Base-by-base conservation (phyloP, 2,113 vertebrate species). In the Haplochromis burtoni region DNA sequence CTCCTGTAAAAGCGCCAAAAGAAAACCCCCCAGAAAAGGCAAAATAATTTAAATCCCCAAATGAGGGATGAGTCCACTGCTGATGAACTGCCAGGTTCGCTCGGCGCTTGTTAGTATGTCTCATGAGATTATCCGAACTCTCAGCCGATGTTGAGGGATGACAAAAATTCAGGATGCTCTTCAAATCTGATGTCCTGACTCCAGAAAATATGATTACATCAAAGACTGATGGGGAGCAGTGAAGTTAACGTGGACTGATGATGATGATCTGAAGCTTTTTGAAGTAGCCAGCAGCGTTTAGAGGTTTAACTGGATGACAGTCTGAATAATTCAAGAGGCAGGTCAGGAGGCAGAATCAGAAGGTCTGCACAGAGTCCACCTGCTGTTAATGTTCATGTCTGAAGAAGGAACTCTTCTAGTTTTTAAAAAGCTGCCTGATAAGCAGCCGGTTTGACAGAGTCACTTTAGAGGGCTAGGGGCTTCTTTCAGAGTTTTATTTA, bases 91-190 rank as follows among this genome's bases (percentile, higher is more conserved):
- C 45, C 61, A 16, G 83, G 45, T 49, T 26, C 1, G 1, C 81
- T 81, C 42, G 5, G 68, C 6, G 12, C 83, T 88, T 35, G 12
- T 92, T 86, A 84, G 35, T 63, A 78, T 33, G 21, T 49, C 80
- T 49, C 73, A 92, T 91, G 40, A 89, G 85, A 93, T 93, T 90
- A 92, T 83, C 42, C 24, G 9, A 89, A 87, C 68, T 84, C 29
- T 35, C 2, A 19, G 55, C 80, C 49, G 86, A 94, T 86, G 79
- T 33, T 91, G 84, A 92, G 35, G 82, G 84, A 93, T 91, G 88
- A 68, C 82, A 86, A 83, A 88, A 84, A 88, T 42, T 71, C 31
- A 4, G 9, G 29, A 55, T 35, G 82, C 71, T 86, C 84, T 45
- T 87, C 26, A 81, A 80, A 90, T 59, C 83, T 42, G 61, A 59